phyloP scores from a whole-genome alignment of 2,113 vertebrate species.

The Boleophthalmus pectinirostris region DNA sequence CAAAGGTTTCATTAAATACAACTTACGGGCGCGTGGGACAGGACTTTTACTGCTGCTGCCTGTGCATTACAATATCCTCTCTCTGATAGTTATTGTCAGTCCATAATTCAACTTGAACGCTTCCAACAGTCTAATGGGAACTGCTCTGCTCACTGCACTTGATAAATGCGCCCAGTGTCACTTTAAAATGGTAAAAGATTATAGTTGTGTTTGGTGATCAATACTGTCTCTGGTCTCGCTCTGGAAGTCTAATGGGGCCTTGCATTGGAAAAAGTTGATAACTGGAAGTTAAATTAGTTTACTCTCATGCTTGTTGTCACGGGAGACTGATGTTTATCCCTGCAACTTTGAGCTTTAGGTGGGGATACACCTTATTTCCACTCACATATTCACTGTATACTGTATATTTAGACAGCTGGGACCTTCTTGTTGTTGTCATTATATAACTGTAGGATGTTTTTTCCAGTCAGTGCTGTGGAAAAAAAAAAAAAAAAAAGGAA shows the following conservation, averaged over 20 bases:
- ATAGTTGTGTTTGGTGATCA: constrained; percentile 27
- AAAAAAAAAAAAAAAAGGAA: no score
- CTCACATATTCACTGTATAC: no score
- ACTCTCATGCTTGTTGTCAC: background rate
- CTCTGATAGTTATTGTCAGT: constrained; percentile 36
- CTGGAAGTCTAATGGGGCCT: constrained; percentile 1
- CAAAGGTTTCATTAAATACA: constrained; percentile 48
- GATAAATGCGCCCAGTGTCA: constrained; percentile 18
- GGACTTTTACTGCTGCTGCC: constrained; percentile 40
- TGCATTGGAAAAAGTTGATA: background rate
- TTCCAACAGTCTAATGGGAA: constrained; percentile 15
- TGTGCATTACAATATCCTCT: constrained; percentile 30
- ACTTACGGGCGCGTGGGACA: constrained; percentile 24
- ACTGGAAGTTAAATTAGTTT: background rate
- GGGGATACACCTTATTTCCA: no score
- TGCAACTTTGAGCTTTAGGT: background rate
- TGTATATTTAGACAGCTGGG: no score
- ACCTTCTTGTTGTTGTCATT: no score
- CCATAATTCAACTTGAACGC: constrained; percentile 34
- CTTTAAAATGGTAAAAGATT: constrained; percentile 24
- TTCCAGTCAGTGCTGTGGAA: no score
- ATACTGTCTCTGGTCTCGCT: constrained; percentile 13
- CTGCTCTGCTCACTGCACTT: constrained; percentile 14
- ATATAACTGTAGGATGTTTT: no score
- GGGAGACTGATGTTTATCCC: background rate